phyloP scores from a whole-genome alignment of 2,888 invertebrate species.

The Anodontia alba region DNA sequence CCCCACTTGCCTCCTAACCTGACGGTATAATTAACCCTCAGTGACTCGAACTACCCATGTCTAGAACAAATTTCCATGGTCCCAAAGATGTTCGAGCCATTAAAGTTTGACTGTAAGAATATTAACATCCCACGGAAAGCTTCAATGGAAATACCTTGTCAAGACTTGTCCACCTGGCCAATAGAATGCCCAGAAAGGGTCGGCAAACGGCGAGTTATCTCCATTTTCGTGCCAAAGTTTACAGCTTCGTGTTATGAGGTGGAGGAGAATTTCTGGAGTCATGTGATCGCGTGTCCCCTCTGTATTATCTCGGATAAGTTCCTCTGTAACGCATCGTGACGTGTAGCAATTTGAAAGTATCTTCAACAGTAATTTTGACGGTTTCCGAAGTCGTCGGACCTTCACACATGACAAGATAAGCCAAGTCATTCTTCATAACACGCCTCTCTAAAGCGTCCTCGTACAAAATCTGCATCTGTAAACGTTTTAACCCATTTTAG shows the following conservation, averaged over 20 bases:
- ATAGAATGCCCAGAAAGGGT: constrained; percentile 92
- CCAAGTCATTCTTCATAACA: too few relatives aligned
- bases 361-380: not conserved
- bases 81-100: too few relatives aligned
- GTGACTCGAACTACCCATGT: too few relatives aligned
- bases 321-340: not conserved
- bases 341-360: not conserved
- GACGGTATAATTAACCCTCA: too few relatives aligned
- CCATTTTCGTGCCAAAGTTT: constrained; percentile 87
- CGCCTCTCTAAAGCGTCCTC: too few relatives aligned
- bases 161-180: constrained; percentile 92
- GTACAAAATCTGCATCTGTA: too few relatives aligned
- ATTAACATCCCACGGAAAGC: too few relatives aligned
- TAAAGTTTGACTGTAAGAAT: too few relatives aligned
- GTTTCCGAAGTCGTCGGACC: not conserved
- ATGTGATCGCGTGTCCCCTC: constrained; percentile 84
- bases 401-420: not conserved
- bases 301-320: constrained; percentile 66
- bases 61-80: too few relatives aligned
- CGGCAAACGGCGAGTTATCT: constrained; percentile 85
- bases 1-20: too few relatives aligned
- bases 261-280: constrained; percentile 89
- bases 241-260: constrained; percentile 88
- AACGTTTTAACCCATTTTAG: too few relatives aligned
- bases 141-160: constrained; percentile 87